These are phyloP conservation scores for Eucidaris tribuloides DNA, from an alignment of 35 echinoderm and acorn worm genomes.

Conservation along the genomic window DNA sequence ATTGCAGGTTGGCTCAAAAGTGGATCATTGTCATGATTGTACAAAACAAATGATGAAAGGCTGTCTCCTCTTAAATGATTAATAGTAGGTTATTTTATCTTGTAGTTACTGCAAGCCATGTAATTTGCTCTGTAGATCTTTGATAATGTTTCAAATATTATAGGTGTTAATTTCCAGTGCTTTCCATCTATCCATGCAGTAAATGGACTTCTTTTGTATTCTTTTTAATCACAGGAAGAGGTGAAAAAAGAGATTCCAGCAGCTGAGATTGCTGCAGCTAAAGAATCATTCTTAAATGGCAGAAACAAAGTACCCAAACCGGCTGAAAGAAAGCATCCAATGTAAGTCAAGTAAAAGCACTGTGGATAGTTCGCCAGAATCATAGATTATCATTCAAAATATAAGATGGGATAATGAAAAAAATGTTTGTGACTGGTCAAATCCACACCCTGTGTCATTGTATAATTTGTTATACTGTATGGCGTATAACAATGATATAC, in stretches of 20 bases:
- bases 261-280: slow-evolving; percentile 46
- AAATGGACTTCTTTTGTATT: neutral
- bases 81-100: too few relatives aligned
- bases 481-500: neutral
- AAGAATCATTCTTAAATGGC: slow-evolving; percentile 29
- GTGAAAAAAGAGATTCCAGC: slow-evolving; percentile 28
- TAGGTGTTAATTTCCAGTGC: neutral
- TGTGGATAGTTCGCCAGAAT: neutral
- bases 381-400: neutral
- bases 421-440: neutral
- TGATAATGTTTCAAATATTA: neutral
- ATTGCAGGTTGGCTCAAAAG: too few relatives aligned
- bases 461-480: neutral
- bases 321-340: slow-evolving; percentile 34
- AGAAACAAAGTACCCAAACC: slow-evolving; percentile 40
- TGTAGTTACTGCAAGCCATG: too few relatives aligned
- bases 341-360: slow-evolving; percentile 38
- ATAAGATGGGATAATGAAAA: neutral
- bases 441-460: neutral
- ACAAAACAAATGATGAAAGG: too few relatives aligned
- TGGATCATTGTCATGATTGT: too few relatives aligned
- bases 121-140: too few relatives aligned
- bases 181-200: neutral
- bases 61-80: too few relatives aligned
- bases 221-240: slow-evolving; percentile 32